Base-by-base conservation (phyloP, 2,797 vertebrate species). In the Iguana delicatissima region DNA sequence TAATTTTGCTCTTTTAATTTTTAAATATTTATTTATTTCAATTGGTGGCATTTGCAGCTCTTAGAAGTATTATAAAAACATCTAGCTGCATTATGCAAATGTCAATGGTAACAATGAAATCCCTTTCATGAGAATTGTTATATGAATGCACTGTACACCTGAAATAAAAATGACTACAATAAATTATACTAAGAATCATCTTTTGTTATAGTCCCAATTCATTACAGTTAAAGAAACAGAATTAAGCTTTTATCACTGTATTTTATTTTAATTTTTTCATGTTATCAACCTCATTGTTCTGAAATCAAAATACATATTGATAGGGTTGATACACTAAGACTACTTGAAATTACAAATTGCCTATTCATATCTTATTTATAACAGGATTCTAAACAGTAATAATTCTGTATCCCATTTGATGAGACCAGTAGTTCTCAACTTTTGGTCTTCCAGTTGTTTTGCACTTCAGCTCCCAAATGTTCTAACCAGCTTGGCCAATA, bases 1-100 rank as follows among this genome's bases (percentile, higher is more conserved):
- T 22, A 64, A 3, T 62, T 62, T 62, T 62, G 59, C 20, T 64
- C 22, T 64, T 64, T 64, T 22, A 64, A 64, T 52, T 76, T 57
- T 57, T 86, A 90, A 85, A 86, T 82, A 62, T 87, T 24, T 26
- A 59, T 64, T 64, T 64, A 26, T 26, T 93, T 91, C 7, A 89
- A 88, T 12, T 42, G 67, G 3, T n/a, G 46, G 16, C 16, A 93
- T 93, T 87, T 93, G 69, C 20, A 90, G 14, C 84, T 0, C 26
- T 29, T 91, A 0, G 0, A 42, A 6, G 0, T 73, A 89, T 81
- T 26, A 50, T 2, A 4, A 46, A 82, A 76, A 77, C 29, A 32
- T 84, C 57, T 86, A 90, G 50, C 3, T 62, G 4, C 4, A 4
- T 46, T 80, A 9, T 83, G 76, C 81, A 93, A n/a, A 52, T 57